Percentiles rank a stretch among this genome's conserved stretches.
These are phyloP conservation scores for Perizoma affinitatum DNA, from an alignment of 2,888 invertebrate species.

Conservation along the genomic window DNA sequence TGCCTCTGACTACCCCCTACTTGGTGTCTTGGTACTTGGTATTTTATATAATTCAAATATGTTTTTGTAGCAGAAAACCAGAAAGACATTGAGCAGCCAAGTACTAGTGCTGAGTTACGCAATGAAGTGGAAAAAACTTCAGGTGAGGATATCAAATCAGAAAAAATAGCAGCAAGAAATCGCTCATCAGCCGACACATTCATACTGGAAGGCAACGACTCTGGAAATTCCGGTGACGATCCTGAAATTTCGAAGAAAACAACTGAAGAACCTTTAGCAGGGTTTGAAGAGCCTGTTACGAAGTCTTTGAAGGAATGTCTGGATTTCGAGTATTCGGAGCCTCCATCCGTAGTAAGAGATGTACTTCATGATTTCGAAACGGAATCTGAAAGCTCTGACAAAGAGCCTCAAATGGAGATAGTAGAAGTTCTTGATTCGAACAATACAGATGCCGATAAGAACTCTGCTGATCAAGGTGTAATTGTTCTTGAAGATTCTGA, in stretches of 20 bases:
- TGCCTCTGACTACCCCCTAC: too few relatives aligned
- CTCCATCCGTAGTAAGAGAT: constrained; percentile 63
- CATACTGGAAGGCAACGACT: constrained; percentile 46
- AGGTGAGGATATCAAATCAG: constrained; percentile 67
- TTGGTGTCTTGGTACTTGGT: not conserved
- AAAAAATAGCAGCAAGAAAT: constrained; percentile 54
- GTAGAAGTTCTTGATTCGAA: constrained; percentile 46
- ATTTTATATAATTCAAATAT: not conserved
- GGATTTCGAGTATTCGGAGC: constrained; percentile 58
- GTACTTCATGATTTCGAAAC: constrained; percentile 67
- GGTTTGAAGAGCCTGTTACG: constrained; percentile 49
- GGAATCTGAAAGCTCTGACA: constrained; percentile 57
- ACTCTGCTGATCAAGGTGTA: constrained; percentile 22
- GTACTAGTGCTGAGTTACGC: constrained; percentile 46
- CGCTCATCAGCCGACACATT: constrained; percentile 73
- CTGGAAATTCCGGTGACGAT: constrained; percentile 4
- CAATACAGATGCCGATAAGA: constrained; percentile 12
- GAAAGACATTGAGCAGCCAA: constrained; percentile 46
- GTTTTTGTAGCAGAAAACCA: constrained; percentile 49
- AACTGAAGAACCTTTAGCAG: constrained; percentile 59
- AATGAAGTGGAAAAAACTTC: constrained; percentile 51
- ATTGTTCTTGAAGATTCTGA: constrained; percentile 28
- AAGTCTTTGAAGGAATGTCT: constrained; percentile 64
- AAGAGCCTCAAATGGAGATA: constrained; percentile 56
- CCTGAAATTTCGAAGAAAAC: constrained; percentile 52